These are phyloP conservation scores for Phyllostomus hastatus DNA, from an alignment of 2,113 vertebrate species.

Conservation along the genomic window DNA sequence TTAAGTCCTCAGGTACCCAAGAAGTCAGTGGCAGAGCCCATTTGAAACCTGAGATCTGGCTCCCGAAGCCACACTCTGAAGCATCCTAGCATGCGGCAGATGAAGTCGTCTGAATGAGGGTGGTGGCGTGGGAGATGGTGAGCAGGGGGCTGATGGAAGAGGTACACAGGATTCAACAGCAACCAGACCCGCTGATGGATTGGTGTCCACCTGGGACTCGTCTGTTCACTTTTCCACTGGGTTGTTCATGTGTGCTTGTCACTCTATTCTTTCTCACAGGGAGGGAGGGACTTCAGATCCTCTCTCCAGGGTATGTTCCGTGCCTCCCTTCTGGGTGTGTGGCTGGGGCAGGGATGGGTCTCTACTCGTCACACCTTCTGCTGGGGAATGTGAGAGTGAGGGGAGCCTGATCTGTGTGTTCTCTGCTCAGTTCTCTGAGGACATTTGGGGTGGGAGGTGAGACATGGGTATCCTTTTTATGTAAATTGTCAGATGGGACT, in stretches of 20 bases:
- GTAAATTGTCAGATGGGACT: not conserved
- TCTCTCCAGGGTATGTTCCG: not conserved
- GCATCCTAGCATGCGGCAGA: not conserved
- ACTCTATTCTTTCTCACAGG: not conserved
- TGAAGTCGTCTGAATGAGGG: not conserved
- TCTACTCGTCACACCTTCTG: not conserved
- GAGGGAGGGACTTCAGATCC: not conserved
- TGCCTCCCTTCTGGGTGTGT: not conserved
- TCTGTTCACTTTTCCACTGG: not conserved
- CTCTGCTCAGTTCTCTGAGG: not conserved
- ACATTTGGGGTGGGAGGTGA: not conserved
- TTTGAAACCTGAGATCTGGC: not conserved
- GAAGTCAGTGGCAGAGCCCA: not conserved
- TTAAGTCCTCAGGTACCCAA: not conserved
- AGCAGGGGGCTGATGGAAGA: not conserved
- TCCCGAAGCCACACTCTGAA: not conserved
- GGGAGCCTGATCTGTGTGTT: not conserved
- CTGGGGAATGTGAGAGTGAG: not conserved
- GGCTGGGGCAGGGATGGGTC: not conserved
- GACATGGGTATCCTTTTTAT: not conserved
- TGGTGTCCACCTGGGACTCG: not conserved
- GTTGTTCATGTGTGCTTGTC: not conserved
- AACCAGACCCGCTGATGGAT: not conserved
- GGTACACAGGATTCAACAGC: not conserved
- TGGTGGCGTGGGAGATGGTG: not conserved